A percentile compares a stretch with the other conserved stretches of the same genome.
These are phyloP conservation scores for Microctenopoma steveboyesi DNA, from an alignment of 2,797 vertebrate genomes.

Conservation along the genomic window DNA sequence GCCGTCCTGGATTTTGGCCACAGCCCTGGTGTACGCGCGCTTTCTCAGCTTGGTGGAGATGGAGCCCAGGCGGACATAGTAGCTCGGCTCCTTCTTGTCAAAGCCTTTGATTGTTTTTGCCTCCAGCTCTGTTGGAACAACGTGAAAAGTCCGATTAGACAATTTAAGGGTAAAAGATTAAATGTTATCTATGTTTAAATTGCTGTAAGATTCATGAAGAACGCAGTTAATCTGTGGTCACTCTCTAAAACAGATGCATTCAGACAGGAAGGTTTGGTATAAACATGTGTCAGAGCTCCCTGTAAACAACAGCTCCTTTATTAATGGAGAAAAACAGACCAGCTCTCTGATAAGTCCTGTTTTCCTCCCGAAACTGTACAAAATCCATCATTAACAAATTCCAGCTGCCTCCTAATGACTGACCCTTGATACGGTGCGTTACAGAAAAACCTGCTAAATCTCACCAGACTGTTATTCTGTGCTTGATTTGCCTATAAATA, in stretches of 20 bases:
- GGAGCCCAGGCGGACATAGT: conserved; percentile 89
- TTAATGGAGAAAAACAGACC: conserved; percentile 17
- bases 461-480: background rate
- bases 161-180: background rate
- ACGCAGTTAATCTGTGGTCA: conserved; percentile 3
- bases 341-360: conserved; percentile 12
- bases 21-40: conserved; percentile 88
- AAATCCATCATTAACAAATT: conserved; percentile 19
- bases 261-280: conserved; percentile 1
- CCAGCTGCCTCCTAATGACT: conserved; percentile 17
- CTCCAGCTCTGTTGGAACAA: conserved; percentile 82
- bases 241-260: background rate
- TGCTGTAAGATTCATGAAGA: background rate
- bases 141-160: conserved; percentile 18
- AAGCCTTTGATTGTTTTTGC: conserved; percentile 82
- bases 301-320: conserved; percentile 34
- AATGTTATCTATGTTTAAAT: no score
- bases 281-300: background rate
- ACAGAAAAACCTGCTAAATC: conserved; percentile 11
- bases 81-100: conserved; percentile 84
- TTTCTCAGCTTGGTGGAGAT: conserved; percentile 89
- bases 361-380: conserved; percentile 27
- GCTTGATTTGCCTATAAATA: background rate
- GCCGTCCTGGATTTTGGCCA: conserved; percentile 83
- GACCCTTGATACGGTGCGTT: conserved; percentile 12